Conservation (phyloP, 2,113 vertebrate species). For the Nothocercus julius region DNA sequence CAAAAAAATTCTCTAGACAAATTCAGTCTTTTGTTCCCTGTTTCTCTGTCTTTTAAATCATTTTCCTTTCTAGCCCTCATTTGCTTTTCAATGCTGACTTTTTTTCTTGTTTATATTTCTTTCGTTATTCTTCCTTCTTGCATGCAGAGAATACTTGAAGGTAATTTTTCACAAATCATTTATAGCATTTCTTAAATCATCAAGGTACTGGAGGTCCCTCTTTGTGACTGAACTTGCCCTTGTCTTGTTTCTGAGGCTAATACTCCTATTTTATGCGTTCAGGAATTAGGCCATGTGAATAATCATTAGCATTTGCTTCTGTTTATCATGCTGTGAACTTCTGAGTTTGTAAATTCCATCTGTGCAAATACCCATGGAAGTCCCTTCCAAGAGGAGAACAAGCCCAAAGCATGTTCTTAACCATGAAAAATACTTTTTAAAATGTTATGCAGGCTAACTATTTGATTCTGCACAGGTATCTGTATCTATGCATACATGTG, state of each 20-base stretch:
- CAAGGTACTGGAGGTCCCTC: no score
- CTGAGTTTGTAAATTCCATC: not conserved
- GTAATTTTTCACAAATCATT: not conserved
- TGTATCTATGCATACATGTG: rapidly evolving
- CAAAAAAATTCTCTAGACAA: not conserved
- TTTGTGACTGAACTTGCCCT: not conserved
- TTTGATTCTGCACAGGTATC: not conserved
- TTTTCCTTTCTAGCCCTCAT: not conserved
- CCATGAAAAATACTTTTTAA: not conserved
- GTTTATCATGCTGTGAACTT: not conserved
- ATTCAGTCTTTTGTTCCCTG: no score
- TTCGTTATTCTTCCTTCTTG: not conserved
- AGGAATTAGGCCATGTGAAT: not conserved
- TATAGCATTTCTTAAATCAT: not conserved
- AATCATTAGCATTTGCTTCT: not conserved
- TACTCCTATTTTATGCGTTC: not conserved
- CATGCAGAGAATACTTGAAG: not conserved
- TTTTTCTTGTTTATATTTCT: not conserved
- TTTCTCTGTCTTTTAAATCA: not conserved
- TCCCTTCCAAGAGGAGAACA: not conserved
- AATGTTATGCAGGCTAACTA: not conserved
- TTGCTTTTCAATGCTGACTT: no score
- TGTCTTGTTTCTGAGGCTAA: not conserved
- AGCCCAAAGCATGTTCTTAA: not conserved
- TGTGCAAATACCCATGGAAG: not conserved